These are phyloP conservation scores for Forbesichthys papilliferus DNA, from an alignment of 2,113 vertebrate species.

Conservation along the genomic window DNA sequence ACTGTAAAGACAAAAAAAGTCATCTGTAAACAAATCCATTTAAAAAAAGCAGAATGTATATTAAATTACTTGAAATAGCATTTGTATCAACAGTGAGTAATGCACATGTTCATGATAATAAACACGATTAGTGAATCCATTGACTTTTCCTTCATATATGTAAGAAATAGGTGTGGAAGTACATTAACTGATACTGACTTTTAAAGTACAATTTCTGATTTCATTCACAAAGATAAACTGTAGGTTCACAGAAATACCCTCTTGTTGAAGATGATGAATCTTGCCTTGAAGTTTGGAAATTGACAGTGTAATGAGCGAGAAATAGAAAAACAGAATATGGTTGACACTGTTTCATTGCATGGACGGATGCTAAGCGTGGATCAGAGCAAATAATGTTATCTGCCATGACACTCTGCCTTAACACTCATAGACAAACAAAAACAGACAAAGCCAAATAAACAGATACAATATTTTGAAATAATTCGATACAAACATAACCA, in stretches of 20 bases:
- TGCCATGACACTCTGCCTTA: constrained; percentile 18
- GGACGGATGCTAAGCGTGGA: constrained; percentile 48
- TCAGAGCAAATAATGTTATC: constrained; percentile 46
- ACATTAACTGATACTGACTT: background rate
- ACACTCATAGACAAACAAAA: background rate
- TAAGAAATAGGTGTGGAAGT: no score
- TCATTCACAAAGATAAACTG: background rate
- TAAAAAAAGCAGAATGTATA: no score
- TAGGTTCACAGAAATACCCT: constrained; percentile 5
- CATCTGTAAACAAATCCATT: no score
- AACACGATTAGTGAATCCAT: no score
- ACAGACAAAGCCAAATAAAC: no score
- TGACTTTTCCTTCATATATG: no score
- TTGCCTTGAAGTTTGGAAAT: constrained; percentile 22
- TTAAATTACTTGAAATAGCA: no score
- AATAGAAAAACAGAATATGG: constrained; percentile 56
- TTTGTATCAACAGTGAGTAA: no score
- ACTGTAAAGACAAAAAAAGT: no score
- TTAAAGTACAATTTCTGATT: background rate
- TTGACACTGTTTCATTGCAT: constrained; percentile 47
- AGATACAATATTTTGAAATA: background rate
- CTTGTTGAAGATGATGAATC: constrained; percentile 29
- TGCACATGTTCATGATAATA: no score
- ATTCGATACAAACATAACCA: background rate
- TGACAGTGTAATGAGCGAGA: constrained; percentile 49